Conservation (phyloP, 2,113 vertebrate species). For the Colius striatus region DNA sequence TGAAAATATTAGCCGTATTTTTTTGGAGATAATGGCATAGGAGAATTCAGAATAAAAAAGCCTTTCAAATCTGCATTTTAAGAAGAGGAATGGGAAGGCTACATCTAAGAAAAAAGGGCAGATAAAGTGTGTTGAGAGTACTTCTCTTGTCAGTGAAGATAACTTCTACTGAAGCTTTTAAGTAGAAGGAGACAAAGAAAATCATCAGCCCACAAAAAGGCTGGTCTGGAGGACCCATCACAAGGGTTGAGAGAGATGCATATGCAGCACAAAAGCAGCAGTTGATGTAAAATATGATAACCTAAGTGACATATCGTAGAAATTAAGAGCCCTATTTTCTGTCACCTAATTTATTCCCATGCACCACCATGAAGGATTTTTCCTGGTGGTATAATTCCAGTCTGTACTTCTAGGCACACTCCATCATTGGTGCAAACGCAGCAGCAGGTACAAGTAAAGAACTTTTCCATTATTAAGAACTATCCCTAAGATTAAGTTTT, state of each 20-base stretch:
- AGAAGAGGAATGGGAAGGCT: neutral
- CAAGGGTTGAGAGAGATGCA: constrained; percentile 21
- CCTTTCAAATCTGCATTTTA: neutral
- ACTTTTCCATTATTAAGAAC: neutral
- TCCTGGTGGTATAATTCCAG: neutral
- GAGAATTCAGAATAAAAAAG: neutral
- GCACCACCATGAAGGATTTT: constrained; percentile 51
- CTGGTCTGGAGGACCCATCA: neutral
- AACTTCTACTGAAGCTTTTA: neutral
- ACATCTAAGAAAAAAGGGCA: neutral
- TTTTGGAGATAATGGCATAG: neutral
- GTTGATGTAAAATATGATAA: constrained; percentile 45
- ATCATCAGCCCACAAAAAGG: constrained; percentile 10
- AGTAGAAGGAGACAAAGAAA: constrained; percentile 11
- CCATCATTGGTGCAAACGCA: constrained; percentile 26
- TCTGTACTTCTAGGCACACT: constrained; percentile 11
- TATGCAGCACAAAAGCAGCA: neutral
- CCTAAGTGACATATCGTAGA: constrained; percentile 31
- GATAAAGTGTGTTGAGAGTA: neutral
- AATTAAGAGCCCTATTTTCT: constrained; percentile 51
- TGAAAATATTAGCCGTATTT: neutral
- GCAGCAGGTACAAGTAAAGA: neutral
- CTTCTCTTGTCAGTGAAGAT: neutral
- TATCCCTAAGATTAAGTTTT: neutral
- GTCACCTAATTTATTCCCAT: constrained; percentile 51